A percentile compares a stretch with the other conserved stretches of the same genome.
Evolutionary conservation across 1,140 invertebrate genomes (phyloP).

Genomic region (Nilaparvata lugens): DNA sequence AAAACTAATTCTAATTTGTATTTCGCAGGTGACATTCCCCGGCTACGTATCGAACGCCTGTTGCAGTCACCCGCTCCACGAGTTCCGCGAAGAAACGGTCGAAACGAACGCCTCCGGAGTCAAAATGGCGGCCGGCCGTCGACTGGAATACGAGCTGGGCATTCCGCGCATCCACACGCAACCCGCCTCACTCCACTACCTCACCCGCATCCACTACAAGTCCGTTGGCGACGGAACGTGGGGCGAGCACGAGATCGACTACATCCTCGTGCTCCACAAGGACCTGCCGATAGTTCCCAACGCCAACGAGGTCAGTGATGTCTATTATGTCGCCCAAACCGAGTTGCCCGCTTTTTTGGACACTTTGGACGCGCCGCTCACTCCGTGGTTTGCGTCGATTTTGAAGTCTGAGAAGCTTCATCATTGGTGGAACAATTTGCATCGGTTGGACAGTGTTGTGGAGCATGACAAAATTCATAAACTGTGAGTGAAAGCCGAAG

Average conservation of each 20-base stretch:
- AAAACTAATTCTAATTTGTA: no score
- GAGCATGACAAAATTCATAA: slow-evolving; percentile 66
- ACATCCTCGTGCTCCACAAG: slow-evolving; percentile 78
- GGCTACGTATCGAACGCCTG: slow-evolving; percentile 88
- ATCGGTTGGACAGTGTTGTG: slow-evolving; percentile 57
- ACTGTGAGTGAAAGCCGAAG: no score
- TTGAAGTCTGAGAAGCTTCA: slow-evolving; percentile 53
- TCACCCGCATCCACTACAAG: slow-evolving; percentile 85
- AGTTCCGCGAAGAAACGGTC: slow-evolving; percentile 62
- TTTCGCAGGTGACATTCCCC: no score
- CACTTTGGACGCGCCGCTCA: slow-evolving; percentile 57
- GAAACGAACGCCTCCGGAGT: slow-evolving; percentile 67
- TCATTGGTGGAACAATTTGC: slow-evolving; percentile 87
- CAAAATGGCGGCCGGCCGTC: slow-evolving; percentile 71
- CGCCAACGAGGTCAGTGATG: slow-evolving; percentile 79
- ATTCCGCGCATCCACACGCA: slow-evolving; percentile 34
- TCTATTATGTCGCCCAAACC: slow-evolving; percentile 60
- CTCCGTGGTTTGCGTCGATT: slow-evolving; percentile 92
- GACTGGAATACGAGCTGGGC: slow-evolving; percentile 79
- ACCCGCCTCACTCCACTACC: slow-evolving; percentile 62
- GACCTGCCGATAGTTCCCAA: slow-evolving; percentile 76
- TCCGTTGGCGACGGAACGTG: slow-evolving; percentile 64
- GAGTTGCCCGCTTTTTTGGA: slow-evolving; percentile 58
- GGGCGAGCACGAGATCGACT: slow-evolving; percentile 96
- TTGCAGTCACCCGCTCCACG: slow-evolving; percentile 90